Percentiles rank a stretch among this genome's conserved stretches.
phyloP scores from a whole-genome alignment of 2,113 vertebrate genomes.

The Oxygymnocypris stewartii region DNA sequence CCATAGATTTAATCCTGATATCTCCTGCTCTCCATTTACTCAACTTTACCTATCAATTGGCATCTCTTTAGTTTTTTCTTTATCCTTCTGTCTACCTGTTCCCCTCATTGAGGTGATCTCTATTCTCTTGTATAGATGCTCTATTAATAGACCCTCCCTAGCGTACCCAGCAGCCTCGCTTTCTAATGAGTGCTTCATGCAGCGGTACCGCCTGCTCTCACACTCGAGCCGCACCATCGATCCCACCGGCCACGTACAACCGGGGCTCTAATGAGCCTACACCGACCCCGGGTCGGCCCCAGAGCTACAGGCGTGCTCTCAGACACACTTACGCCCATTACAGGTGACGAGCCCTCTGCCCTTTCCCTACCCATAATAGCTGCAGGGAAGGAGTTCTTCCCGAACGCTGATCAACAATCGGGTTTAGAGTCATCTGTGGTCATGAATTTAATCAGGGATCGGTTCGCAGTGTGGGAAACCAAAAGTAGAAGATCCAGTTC shows the following conservation, averaged over 20 bases:
- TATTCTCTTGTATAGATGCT: slow-evolving; percentile 46
- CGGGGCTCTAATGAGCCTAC: slow-evolving; percentile 54
- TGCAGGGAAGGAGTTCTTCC: slow-evolving; percentile 12
- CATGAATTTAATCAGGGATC: not conserved
- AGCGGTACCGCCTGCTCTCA: slow-evolving; percentile 25
- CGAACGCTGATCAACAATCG: not conserved
- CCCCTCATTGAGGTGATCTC: slow-evolving; percentile 43
- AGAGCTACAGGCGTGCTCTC: slow-evolving; percentile 58
- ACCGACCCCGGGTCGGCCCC: slow-evolving; percentile 56
- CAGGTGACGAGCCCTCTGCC: slow-evolving; percentile 40
- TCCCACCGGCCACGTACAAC: slow-evolving; percentile 33
- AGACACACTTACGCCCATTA: slow-evolving; percentile 58
- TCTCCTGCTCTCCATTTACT: not conserved
- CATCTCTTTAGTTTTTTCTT: slow-evolving; percentile 3
- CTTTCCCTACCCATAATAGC: slow-evolving; percentile 14
- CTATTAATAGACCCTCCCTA: slow-evolving; percentile 52
- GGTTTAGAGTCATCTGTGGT: slow-evolving; percentile 17
- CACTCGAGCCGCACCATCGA: slow-evolving; percentile 46
- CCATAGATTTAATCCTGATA: not conserved
- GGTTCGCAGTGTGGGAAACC: not conserved
- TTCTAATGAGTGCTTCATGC: slow-evolving; percentile 56
- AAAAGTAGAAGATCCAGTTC: not conserved
- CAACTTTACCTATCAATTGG: not conserved
- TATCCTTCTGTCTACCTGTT: slow-evolving; percentile 7
- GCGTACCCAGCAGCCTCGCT: slow-evolving; percentile 13